Conservation (phyloP, 1,140 invertebrate genomes). For the Zophobas morio region DNA sequence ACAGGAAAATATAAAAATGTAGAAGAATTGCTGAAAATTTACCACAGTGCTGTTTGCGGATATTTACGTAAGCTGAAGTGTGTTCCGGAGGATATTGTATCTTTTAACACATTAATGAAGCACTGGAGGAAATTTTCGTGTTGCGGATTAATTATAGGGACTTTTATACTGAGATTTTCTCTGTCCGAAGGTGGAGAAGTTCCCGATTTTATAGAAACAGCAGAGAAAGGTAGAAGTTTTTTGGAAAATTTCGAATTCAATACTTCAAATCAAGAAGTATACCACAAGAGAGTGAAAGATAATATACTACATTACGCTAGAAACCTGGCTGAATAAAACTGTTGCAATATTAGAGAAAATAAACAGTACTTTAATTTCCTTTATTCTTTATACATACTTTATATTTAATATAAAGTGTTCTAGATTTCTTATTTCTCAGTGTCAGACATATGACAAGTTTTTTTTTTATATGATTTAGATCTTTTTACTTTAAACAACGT, state of each 20-base stretch:
- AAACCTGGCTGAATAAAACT: neutral
- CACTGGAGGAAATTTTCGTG: conserved; percentile 61
- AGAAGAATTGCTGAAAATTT: conserved; percentile 15
- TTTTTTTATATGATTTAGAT: too few species aligned
- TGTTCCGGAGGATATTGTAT: neutral
- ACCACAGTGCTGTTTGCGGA: conserved; percentile 4
- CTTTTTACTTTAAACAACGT: too few species aligned
- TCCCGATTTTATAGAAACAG: conserved; percentile 19
- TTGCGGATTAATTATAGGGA: conserved; percentile 64
- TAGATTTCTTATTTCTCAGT: too few species aligned
- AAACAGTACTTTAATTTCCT: too few species aligned
- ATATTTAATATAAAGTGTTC: too few species aligned
- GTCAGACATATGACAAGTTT: too few species aligned
- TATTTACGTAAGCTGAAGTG: neutral
- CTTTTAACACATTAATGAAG: neutral
- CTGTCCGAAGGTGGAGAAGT: conserved; percentile 24
- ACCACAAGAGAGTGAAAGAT: neutral
- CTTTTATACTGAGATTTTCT: conserved; percentile 60
- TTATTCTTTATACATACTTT: too few species aligned
- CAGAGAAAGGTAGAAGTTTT: conserved; percentile 17
- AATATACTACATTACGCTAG: conserved; percentile 6
- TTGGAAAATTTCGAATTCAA: neutral
- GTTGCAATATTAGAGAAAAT: too few species aligned
- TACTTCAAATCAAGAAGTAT: conserved; percentile 1
- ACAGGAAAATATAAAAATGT: conserved; percentile 17